Evolutionary conservation across 2,797 vertebrate species (phyloP), one percentile per base, ranked within the genome.

Genomic region (Morus bassanus): DNA sequence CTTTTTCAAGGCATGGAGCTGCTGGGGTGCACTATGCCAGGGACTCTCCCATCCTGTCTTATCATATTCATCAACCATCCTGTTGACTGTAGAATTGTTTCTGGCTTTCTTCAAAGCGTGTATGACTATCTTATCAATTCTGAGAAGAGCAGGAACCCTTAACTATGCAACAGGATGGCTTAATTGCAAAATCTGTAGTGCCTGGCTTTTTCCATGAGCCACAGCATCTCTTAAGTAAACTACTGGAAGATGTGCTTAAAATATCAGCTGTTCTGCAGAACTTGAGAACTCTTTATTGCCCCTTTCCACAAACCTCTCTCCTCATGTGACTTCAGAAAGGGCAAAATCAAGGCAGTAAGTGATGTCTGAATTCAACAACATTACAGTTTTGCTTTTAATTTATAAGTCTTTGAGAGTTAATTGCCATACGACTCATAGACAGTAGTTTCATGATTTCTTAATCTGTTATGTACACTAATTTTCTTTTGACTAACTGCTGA

Each of bases 41-140:
- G 77, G 81, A 94, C 93, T 96, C 97, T 97, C 95, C 91, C 95
- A 96, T 98, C 95, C 96, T 97, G 93, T 95, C 86, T 95, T 81
- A 89, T 91, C 96, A 35, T 88, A 64, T 74, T 92, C 94, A 91
- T 95, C 70, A 54, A 14, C 97, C 92, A 83, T 97, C 95, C 97
- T 98, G 95, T 97, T 95, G 93, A 90, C 95, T 96, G 59, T 30
- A 92, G 93, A 94, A 56, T 65, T 97, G 96, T 97, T 96, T 97
- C 91, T 95, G 95, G 60, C 80, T 95, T 97, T 98, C 84, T 91
- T 89, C 73, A 77, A 85, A 89, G 89, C 45, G 6, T 68, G 8
- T 35, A 9, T 37, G 85, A 50, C 53, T 80, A 7, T 61, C 72
- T 82, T 91, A 85, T 41, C 90, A 54, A 21, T 79, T 84, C 79